These are phyloP conservation scores for Caenorhabditis macrosperma DNA, from an alignment of 2,888 invertebrate genomes.

Conservation along the genomic window DNA sequence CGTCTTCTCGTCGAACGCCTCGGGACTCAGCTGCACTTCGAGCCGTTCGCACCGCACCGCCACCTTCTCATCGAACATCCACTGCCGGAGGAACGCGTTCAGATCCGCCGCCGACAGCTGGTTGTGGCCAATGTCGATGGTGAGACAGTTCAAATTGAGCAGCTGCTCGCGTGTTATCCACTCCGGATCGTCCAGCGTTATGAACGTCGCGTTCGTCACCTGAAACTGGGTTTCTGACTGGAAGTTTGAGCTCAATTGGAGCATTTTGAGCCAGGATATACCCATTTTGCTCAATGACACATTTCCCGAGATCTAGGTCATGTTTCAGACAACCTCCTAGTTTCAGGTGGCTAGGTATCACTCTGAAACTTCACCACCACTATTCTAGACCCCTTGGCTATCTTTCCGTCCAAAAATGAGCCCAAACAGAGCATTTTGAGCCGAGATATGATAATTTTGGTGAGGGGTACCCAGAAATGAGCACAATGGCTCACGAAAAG, in stretches of 20 bases:
- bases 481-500: too few species aligned
- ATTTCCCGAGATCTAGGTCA: too few species aligned
- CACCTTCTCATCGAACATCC: constrained; percentile 6
- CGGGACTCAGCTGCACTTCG: constrained; percentile 27
- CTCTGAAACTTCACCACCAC: too few species aligned
- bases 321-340: neutral
- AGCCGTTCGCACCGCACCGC: constrained; percentile 6
- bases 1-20: constrained; percentile 28
- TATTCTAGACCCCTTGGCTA: too few species aligned
- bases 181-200: constrained; percentile 28
- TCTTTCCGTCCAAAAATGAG: too few species aligned
- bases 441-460: too few species aligned
- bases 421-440: too few species aligned
- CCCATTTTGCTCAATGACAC: too few species aligned
- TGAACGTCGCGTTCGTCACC: constrained; percentile 6
- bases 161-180: constrained; percentile 27
- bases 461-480: too few species aligned
- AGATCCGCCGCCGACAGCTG: constrained; percentile 23
- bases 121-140: constrained; percentile 30
- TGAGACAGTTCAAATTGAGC: constrained; percentile 14
- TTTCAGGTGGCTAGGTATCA: too few species aligned
- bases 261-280: neutral
- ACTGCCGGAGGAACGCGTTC: constrained; percentile 34
- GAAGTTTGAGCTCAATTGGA: neutral
- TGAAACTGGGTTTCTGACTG: constrained; percentile 19